These are phyloP conservation scores for Barnardius zonarius DNA, from an alignment of 2,113 vertebrate genomes.

Conservation along the genomic window DNA sequence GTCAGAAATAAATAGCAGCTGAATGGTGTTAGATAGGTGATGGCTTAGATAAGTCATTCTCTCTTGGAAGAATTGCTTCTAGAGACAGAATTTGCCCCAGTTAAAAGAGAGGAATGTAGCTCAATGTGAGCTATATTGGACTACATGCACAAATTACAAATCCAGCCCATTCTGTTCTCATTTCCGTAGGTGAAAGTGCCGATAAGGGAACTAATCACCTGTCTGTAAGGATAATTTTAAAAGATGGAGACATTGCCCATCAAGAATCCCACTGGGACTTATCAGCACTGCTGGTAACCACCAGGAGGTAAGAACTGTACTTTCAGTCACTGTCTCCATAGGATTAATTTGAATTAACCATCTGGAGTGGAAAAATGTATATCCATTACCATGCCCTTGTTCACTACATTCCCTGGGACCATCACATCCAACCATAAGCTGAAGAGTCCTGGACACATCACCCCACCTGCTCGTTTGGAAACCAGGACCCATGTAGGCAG, in stretches of 20 bases:
- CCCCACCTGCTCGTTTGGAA: neutral
- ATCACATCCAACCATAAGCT: neutral
- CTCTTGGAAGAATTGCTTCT: slow-evolving; percentile 6
- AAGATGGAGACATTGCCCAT: neutral
- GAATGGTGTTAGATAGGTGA: slow-evolving; percentile 46
- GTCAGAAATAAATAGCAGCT: slow-evolving; percentile 43
- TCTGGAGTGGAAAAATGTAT: neutral
- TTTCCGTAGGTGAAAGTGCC: slow-evolving; percentile 27
- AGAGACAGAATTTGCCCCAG: slow-evolving; percentile 28
- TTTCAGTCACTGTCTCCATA: neutral
- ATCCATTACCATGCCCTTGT: neutral
- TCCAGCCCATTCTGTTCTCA: slow-evolving; percentile 4
- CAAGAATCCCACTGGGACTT: neutral
- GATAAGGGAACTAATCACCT: slow-evolving; percentile 24
- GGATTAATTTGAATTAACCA: slow-evolving; percentile 4
- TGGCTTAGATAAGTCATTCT: slow-evolving; percentile 13
- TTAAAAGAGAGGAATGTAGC: neutral
- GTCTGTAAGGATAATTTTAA: slow-evolving; percentile 14
- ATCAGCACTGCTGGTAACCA: slow-evolving; percentile 8
- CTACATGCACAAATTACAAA: slow-evolving; percentile 3
- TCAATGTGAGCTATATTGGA: slow-evolving; percentile 32
- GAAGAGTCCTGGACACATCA: neutral
- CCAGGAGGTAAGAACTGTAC: neutral
- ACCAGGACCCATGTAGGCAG: neutral
- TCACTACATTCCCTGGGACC: neutral